Base-by-base conservation (phyloP, 2,113 vertebrate species). In the Campylomormyrus tamandua region DNA sequence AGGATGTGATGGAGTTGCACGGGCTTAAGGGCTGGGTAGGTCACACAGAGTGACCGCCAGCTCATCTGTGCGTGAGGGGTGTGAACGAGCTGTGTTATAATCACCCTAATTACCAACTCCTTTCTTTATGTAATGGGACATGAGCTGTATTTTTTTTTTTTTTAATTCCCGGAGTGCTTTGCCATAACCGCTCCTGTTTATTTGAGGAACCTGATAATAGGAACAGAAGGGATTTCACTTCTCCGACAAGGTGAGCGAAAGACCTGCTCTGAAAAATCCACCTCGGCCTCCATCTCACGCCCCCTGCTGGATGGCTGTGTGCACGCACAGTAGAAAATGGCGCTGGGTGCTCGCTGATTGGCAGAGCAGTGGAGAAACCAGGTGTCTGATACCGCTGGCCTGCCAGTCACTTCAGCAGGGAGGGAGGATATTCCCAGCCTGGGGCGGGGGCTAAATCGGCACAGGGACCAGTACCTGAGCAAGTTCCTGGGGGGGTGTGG, bases 1-100 rank as follows among this genome's bases (percentile, higher is more conserved):
- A 99, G 95, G 89, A 99, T 95, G 90, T 97, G 93, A 89, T 98
- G 96, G 35, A 99, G 96, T 94, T 99, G 98, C 0, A 96, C 96
- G 0, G 98, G 96, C 91, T 96, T 98, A 92, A 99, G 95, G n/a
- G 95, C 93, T 0, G 97, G 95, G 92, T 98, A 97, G 1, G 97
- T 95, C 0, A 94, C 94, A 80, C 96, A 95, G 91, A 99, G 93
- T n/a, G 94, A 91, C 0, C 94, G 91, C 98, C 98, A 99, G 90
- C 95, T 96, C 95, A 97, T 94, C 98, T 99, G 91, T 0, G 6
- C 89, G 90, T 19, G 89, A 31, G 31, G n/a, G 89, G 27, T 31
- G 62, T 7, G 2, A 80, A 80, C 2, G 5, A 42, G 15, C 15
- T 19, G 27, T 77, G 70, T 39, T 77, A 39, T 35, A 1, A 39